Conservation (phyloP, 2,797 vertebrate species). For the Hypotaenidia okinawae region DNA sequence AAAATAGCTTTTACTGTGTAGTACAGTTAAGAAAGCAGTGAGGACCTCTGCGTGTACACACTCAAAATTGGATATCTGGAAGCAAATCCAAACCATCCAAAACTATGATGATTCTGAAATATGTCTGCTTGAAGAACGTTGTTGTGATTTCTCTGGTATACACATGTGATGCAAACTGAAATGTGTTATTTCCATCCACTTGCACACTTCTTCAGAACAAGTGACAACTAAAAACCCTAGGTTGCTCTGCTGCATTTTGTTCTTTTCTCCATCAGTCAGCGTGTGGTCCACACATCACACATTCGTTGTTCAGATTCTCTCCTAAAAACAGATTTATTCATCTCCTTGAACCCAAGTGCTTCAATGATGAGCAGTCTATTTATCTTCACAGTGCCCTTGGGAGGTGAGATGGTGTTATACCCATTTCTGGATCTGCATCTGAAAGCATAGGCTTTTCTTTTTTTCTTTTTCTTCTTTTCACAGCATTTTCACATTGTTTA, state of each 20-base stretch:
- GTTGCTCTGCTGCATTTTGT: background rate
- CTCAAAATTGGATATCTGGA: background rate
- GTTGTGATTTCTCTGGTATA: background rate
- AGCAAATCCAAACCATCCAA: background rate
- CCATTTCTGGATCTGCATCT: background rate
- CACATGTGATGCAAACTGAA: accelerated
- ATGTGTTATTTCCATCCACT: accelerated
- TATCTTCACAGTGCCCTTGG: background rate
- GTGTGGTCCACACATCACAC: background rate
- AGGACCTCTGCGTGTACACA: background rate
- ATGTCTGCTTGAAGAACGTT: background rate
- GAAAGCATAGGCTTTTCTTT: background rate
- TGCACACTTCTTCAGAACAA: background rate
- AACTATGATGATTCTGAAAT: background rate
- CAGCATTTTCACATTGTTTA: background rate
- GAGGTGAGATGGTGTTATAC: background rate
- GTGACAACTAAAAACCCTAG: accelerated
- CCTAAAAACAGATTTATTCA: background rate
- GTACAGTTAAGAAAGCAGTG: background rate
- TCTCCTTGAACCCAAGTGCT: background rate
- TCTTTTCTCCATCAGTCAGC: background rate
- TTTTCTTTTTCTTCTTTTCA: background rate
- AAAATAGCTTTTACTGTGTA: background rate
- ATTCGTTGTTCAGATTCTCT: accelerated
- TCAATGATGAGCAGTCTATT: background rate